Conservation (phyloP, 2,888 invertebrate genomes). For the Callimorpha dominula region DNA sequence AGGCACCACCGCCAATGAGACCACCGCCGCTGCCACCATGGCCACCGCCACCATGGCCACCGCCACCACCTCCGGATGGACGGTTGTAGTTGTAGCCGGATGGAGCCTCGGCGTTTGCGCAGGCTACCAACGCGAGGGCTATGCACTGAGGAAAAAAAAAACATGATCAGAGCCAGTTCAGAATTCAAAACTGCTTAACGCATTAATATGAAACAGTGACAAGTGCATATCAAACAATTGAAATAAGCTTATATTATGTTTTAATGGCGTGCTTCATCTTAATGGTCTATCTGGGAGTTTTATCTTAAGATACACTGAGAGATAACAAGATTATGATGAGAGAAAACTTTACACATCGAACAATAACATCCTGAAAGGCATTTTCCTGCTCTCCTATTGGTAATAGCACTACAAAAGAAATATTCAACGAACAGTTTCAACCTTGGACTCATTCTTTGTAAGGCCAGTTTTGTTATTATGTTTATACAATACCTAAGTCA, state of each 20-base stretch:
- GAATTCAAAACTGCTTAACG: neutral
- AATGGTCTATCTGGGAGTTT: too few relatives aligned
- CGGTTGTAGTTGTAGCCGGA: constrained; percentile 92
- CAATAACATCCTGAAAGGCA: too few relatives aligned
- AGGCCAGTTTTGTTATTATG: too few relatives aligned
- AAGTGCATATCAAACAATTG: constrained; percentile 21
- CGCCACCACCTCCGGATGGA: constrained; percentile 85
- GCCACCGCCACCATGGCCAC: constrained; percentile 56
- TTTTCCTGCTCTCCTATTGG: neutral
- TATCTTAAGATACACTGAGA: too few relatives aligned
- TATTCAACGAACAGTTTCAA: too few relatives aligned
- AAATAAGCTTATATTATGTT: neutral
- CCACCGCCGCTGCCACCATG: constrained; percentile 76
- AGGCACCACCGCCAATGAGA: constrained; percentile 88
- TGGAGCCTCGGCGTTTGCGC: constrained; percentile 91
- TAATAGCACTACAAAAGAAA: too few relatives aligned
- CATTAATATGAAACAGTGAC: constrained; percentile 22
- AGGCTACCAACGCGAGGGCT: constrained; percentile 92
- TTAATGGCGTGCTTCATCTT: neutral
- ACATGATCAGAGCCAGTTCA: constrained; percentile 31
- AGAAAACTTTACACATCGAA: too few relatives aligned
- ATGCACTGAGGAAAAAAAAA: constrained; percentile 89
- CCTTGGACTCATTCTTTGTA: too few relatives aligned
- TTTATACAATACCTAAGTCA: too few relatives aligned
- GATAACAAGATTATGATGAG: too few relatives aligned